A percentile compares a stretch with the other conserved stretches of the same genome.
Conservation (phyloP, 2,113 vertebrate species). For the Odontesthes bonariensis region DNA sequence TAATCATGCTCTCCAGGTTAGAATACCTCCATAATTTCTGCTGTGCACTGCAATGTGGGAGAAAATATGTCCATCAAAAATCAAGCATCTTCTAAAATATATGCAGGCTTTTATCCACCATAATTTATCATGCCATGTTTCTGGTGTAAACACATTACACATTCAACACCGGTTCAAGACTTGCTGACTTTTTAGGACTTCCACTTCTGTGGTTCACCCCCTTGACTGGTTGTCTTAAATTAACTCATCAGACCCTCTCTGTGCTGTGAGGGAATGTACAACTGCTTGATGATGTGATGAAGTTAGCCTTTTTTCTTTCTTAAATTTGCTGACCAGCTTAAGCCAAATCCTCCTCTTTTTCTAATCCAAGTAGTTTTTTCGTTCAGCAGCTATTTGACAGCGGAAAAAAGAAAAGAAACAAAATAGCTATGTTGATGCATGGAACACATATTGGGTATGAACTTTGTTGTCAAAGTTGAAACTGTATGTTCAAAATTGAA, state of each 20-base stretch:
- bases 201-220: not conserved
- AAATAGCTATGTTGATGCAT: no score
- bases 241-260: conserved; percentile 4
- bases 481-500: no score
- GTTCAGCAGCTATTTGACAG: no score
- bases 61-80: conserved; percentile 14
- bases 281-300: not conserved
- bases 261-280: not conserved
- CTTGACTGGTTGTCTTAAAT: not conserved
- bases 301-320: not conserved
- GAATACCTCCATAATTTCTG: not conserved
- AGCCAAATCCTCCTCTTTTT: not conserved
- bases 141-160: not conserved
- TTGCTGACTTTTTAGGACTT: not conserved
- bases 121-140: conserved; percentile 4
- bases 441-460: no score
- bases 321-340: not conserved
- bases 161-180: not conserved
- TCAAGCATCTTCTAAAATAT: conserved; percentile 4
- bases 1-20: not conserved
- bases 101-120: not conserved
- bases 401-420: no score
- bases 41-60: not conserved
- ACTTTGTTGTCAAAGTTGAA: no score
- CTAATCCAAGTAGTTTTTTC: not conserved